These are phyloP conservation scores for Himantopus leucocephalus DNA, from an alignment of 2,113 vertebrate species.

Conservation along the genomic window DNA sequence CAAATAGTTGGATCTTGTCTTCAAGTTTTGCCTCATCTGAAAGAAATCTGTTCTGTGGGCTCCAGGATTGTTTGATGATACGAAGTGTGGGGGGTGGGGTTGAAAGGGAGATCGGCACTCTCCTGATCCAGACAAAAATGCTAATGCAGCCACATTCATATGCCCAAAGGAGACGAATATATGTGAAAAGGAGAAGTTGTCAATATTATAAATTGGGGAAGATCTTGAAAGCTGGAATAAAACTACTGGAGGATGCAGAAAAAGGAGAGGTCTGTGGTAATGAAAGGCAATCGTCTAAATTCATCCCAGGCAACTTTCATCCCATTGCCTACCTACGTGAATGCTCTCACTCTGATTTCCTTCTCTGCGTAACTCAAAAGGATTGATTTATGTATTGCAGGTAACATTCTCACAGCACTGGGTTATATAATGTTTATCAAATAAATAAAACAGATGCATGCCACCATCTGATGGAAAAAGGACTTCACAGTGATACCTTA, in stretches of 20 bases:
- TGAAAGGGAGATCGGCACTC: not conserved
- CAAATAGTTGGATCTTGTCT: not conserved
- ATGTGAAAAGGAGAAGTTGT: not conserved
- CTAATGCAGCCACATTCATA: not conserved
- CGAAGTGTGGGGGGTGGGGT: not conserved
- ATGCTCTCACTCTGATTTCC: not conserved
- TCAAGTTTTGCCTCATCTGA: not conserved
- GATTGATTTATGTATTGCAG: not conserved
- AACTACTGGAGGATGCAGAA: not conserved
- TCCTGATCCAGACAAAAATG: not conserved
- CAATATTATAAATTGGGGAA: not conserved
- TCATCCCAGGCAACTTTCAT: not conserved
- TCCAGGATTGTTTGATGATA: not conserved
- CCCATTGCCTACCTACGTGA: not conserved
- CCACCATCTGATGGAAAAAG: not conserved
- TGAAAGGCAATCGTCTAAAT: not conserved
- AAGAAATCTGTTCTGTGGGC: not conserved
- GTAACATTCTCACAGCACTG: not conserved
- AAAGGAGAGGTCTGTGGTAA: not conserved
- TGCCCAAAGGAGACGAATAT: rapidly evolving
- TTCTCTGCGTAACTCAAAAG: not conserved
- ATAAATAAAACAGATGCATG: not conserved
- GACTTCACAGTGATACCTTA: not conserved
- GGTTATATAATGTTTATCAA: not conserved
- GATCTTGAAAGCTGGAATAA: not conserved